These are phyloP conservation scores for Heliconius melpomene DNA, from an alignment of 1,140 invertebrate genomes.

Conservation along the genomic window DNA sequence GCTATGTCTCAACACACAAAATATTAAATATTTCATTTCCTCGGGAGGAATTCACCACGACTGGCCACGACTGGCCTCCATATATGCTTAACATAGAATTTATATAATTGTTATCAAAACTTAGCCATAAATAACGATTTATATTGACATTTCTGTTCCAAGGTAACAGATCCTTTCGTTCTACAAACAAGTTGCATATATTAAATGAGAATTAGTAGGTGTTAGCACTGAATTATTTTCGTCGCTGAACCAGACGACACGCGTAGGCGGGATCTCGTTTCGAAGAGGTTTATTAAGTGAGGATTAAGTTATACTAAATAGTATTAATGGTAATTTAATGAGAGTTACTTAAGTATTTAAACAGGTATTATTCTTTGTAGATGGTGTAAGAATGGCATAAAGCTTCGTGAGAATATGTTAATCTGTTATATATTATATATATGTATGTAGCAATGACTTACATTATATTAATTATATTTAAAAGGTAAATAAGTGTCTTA, in stretches of 20 bases:
- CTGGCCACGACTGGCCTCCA: too few relatives aligned
- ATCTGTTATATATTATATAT: neutral
- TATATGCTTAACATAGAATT: neutral
- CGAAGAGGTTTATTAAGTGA: neutral
- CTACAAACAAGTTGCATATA: neutral
- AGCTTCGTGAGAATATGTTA: neutral
- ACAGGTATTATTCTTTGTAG: neutral
- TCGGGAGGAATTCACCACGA: too few relatives aligned
- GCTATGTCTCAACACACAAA: too few relatives aligned
- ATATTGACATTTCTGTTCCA: constrained; percentile 8
- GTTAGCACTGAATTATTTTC: constrained; percentile 10
- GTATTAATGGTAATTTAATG: neutral
- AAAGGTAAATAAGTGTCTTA: too few relatives aligned
- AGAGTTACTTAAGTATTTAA: neutral
- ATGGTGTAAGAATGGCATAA: neutral
- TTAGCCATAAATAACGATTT: neutral
- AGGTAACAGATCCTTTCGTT: constrained; percentile 12
- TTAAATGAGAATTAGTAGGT: constrained; percentile 8
- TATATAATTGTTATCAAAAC: neutral
- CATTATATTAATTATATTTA: too few relatives aligned
- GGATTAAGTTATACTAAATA: neutral
- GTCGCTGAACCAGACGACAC: neutral
- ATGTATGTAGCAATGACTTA: too few relatives aligned
- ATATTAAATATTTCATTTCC: too few relatives aligned
- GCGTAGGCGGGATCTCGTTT: constrained; percentile 2